Percentiles rank a stretch among this genome's conserved stretches.
These are phyloP conservation scores for Hermatobates lingyangjiaoensis DNA, from an alignment of 1,140 invertebrate genomes.

Conservation along the genomic window DNA sequence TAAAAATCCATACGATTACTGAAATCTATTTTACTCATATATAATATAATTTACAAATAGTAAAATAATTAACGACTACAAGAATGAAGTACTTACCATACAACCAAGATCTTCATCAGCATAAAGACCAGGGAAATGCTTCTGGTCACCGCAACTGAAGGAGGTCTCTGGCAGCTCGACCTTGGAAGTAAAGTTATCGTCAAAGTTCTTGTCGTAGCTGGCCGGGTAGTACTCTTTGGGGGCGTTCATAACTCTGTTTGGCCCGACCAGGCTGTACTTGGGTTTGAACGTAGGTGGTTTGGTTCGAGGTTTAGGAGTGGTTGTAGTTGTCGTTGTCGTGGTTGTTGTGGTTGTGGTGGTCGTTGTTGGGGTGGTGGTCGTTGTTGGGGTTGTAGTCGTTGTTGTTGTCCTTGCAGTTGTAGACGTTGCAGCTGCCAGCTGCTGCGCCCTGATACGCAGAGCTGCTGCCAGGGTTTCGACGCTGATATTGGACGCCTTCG, in stretches of 20 bases:
- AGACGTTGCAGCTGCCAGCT: conserved; percentile 12
- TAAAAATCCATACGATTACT: too few species aligned
- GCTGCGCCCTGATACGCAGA: conserved; percentile 42
- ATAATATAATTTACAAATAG: background rate
- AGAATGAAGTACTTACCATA: conserved; percentile 73
- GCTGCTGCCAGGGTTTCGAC: conserved; percentile 51
- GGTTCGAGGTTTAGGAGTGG: conserved; percentile 21
- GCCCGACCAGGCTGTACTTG: conserved; percentile 20
- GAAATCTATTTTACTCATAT: too few species aligned
- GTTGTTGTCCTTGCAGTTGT: conserved; percentile 22
- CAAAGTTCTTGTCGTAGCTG: conserved; percentile 69
- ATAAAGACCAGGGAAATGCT: conserved; percentile 75
- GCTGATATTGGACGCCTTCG: conserved; percentile 48
- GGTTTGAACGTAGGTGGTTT: conserved; percentile 18
- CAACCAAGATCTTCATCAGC: conserved; percentile 78
- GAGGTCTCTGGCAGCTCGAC: conserved; percentile 67
- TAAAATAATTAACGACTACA: too few species aligned
- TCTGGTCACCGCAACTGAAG: conserved; percentile 74
- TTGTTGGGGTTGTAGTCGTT: conserved; percentile 23
- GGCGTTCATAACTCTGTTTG: conserved; percentile 68
- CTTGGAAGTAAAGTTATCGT: conserved; percentile 64
- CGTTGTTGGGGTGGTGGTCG: conserved; percentile 14
- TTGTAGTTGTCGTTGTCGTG: conserved; percentile 18
- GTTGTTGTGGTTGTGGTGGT: conserved; percentile 24
- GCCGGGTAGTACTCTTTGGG: conserved; percentile 72